A percentile compares a stretch with the other conserved stretches of the same genome.
These are phyloP conservation scores for Grammomys surdaster DNA, from an alignment of 2,113 vertebrate species.

Conservation along the genomic window DNA sequence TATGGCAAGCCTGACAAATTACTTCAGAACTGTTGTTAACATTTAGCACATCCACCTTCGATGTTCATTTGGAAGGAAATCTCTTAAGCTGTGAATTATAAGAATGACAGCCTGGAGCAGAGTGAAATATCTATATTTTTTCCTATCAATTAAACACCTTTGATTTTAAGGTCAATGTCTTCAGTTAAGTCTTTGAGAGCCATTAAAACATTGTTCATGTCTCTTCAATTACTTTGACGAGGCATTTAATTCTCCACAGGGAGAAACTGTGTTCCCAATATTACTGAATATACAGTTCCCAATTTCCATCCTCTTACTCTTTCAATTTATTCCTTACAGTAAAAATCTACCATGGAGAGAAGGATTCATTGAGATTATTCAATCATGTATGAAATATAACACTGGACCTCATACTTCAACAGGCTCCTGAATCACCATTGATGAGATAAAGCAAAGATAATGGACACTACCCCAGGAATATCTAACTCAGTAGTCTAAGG, in stretches of 20 bases:
- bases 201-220: constrained; percentile 16
- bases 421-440: neutral
- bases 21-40: constrained; percentile 71
- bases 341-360: neutral
- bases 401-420: neutral
- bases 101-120: constrained; percentile 41
- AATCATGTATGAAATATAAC: neutral
- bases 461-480: fast-evolving
- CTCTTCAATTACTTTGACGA: constrained; percentile 51
- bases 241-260: constrained; percentile 6
- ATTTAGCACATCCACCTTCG: constrained; percentile 65
- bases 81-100: constrained; percentile 55
- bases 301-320: constrained; percentile 7
- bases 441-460: neutral
- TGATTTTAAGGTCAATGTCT: constrained; percentile 71
- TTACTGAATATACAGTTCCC: neutral
- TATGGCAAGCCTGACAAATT: constrained; percentile 12
- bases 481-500: neutral
- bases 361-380: neutral
- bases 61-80: constrained; percentile 66
- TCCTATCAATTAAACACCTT: constrained; percentile 75
- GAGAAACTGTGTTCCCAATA: constrained; percentile 30
- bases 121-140: constrained; percentile 63
- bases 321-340: neutral
- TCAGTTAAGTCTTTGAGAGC: constrained; percentile 33